phyloP scores from a whole-genome alignment of 2,888 invertebrate genomes.

The Ceramica pisi region DNA sequence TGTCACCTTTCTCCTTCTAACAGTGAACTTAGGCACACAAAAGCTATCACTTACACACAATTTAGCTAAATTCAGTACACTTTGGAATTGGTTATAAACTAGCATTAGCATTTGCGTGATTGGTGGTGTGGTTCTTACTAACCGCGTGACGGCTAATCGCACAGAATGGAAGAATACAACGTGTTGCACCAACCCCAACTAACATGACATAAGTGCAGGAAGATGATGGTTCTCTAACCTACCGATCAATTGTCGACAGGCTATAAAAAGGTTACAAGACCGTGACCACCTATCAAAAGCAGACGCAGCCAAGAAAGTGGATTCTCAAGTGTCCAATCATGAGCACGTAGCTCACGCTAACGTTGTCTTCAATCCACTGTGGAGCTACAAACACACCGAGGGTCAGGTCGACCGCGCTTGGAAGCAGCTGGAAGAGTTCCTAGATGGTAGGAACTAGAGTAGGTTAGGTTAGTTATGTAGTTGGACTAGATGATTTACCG shows the following conservation, averaged over 20 bases:
- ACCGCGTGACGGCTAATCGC: no score
- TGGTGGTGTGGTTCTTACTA: no score
- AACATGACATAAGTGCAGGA: not conserved
- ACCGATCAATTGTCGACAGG: conserved; percentile 81
- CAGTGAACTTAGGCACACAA: not conserved
- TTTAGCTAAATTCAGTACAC: not conserved
- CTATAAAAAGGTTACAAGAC: conserved; percentile 93
- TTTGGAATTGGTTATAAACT: not conserved
- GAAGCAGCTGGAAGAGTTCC: conserved; percentile 87
- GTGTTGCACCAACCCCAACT: no score
- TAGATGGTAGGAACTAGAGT: conserved; percentile 66
- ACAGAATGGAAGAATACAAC: no score
- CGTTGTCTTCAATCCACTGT: conserved; percentile 97
- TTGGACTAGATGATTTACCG: conserved; percentile 3
- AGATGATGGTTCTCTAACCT: not conserved
- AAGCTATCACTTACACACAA: not conserved
- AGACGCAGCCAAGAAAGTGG: conserved; percentile 94
- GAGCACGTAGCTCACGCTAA: conserved; percentile 95
- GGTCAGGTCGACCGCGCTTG: conserved; percentile 95
- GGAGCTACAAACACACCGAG: conserved; percentile 96
- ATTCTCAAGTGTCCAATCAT: conserved; percentile 94
- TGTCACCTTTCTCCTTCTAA: not conserved
- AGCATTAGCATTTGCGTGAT: not conserved
- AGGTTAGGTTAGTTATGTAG: not conserved
- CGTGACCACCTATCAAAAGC: conserved; percentile 94